A percentile compares a stretch with the other conserved stretches of the same genome.
These are phyloP conservation scores for Spisula subtruncata DNA, from an alignment of 2,888 invertebrate genomes.

Conservation along the genomic window DNA sequence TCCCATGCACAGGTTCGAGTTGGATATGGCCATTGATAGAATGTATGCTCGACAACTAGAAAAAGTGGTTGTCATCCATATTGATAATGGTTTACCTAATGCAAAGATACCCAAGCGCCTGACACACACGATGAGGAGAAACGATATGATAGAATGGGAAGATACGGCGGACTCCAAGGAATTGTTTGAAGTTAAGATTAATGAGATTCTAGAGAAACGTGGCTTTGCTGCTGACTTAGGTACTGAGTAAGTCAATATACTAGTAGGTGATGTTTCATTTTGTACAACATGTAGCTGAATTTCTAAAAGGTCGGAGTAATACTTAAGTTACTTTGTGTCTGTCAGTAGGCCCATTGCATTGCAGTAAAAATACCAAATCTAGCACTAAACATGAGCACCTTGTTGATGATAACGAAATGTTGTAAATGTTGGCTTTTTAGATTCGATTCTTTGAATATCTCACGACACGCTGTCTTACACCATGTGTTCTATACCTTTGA, in stretches of 20 bases:
- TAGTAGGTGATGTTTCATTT: not conserved
- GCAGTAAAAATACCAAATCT: no score
- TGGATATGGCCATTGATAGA: slow-evolving; percentile 57
- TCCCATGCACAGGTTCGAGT: slow-evolving; percentile 69
- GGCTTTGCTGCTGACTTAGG: slow-evolving; percentile 48
- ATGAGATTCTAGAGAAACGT: slow-evolving; percentile 36
- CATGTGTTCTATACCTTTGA: no score
- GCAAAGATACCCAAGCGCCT: slow-evolving; percentile 69
- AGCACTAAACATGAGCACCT: no score
- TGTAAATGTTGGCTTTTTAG: no score
- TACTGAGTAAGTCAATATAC: slow-evolving; percentile 30
- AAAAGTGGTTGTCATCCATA: slow-evolving; percentile 69
- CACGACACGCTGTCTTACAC: no score
- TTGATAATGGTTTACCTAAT: slow-evolving; percentile 58
- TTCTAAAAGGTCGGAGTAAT: no score
- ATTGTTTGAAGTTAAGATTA: slow-evolving; percentile 65
- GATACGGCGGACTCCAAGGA: slow-evolving; percentile 63
- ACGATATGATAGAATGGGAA: slow-evolving; percentile 72
- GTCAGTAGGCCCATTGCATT: no score
- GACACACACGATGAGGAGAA: slow-evolving; percentile 62
- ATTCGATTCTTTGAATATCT: no score
- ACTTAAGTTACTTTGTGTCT: no score
- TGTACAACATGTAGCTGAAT: no score
- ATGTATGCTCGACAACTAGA: slow-evolving; percentile 60
- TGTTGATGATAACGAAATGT: no score